Conservation (phyloP, 2,113 vertebrate genomes). For the Nicator chloris region DNA sequence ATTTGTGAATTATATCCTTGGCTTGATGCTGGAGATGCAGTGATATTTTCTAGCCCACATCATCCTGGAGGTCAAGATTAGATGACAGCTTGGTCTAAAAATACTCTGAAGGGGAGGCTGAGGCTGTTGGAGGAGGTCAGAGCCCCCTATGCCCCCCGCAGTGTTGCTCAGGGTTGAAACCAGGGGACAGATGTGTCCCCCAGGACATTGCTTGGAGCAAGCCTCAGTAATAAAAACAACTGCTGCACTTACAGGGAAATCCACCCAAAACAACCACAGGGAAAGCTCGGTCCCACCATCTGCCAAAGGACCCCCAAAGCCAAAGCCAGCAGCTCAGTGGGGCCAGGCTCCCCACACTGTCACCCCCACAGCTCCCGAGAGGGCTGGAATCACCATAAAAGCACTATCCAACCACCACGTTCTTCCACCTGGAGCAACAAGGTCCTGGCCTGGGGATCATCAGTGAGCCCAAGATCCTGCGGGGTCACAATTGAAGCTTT, state of each 20-base stretch:
- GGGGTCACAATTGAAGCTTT: not conserved
- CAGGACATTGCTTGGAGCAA: not conserved
- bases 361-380: accelerated
- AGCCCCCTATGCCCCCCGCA: not conserved
- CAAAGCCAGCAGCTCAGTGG: not conserved
- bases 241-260: not conserved
- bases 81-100: conserved; percentile 51
- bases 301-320: not conserved
- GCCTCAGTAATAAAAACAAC: not conserved
- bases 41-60: conserved; percentile 24
- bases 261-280: not conserved
- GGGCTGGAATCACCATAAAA: not conserved
- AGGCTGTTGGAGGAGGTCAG: not conserved
- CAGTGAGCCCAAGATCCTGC: accelerated
- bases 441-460: not conserved
- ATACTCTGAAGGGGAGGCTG: not conserved
- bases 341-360: not conserved
- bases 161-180: not conserved
- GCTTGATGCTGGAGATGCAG: not conserved
- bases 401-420: accelerated
- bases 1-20: not conserved
- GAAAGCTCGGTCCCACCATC: not conserved
- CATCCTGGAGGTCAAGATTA: conserved; percentile 33
- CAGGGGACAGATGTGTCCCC: not conserved
- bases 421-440: not conserved